Conservation (phyloP, 2,113 vertebrate genomes). For the Rhinichthys klamathensis region DNA sequence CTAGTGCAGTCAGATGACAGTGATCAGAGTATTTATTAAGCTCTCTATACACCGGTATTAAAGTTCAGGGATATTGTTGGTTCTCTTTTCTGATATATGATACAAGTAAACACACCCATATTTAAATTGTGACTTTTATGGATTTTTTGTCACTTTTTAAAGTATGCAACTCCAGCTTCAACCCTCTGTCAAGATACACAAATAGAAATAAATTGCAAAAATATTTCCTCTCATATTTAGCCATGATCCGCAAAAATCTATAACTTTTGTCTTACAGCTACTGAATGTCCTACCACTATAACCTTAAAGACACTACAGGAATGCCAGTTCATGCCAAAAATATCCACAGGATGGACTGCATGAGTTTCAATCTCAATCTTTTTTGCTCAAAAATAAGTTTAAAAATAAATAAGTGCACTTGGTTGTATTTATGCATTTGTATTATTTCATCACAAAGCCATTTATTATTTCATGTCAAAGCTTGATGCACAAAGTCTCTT, state of each 20-base stretch:
- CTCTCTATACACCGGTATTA: background rate
- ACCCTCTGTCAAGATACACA: background rate
- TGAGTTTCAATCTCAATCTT: background rate
- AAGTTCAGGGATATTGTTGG: background rate
- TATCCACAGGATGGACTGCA: background rate
- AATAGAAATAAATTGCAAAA: background rate
- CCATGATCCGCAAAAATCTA: background rate
- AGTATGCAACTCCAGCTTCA: background rate
- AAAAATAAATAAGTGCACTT: background rate
- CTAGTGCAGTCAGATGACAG: conserved; percentile 14
- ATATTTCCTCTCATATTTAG: background rate
- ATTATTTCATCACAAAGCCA: background rate
- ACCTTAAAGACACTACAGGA: background rate
- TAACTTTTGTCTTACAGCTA: background rate
- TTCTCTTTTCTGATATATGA: background rate
- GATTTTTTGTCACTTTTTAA: too few species aligned
- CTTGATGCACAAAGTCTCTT: background rate
- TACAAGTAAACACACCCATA: background rate
- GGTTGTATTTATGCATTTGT: background rate
- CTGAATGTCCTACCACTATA: background rate
- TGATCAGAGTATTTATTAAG: conserved; percentile 14
- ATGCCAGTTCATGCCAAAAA: background rate
- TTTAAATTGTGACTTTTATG: background rate
- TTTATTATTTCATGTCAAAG: too few species aligned
- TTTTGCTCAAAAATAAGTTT: background rate